These are phyloP conservation scores for Etia nguti DNA, from an alignment of 2,113 vertebrate species.

Conservation along the genomic window DNA sequence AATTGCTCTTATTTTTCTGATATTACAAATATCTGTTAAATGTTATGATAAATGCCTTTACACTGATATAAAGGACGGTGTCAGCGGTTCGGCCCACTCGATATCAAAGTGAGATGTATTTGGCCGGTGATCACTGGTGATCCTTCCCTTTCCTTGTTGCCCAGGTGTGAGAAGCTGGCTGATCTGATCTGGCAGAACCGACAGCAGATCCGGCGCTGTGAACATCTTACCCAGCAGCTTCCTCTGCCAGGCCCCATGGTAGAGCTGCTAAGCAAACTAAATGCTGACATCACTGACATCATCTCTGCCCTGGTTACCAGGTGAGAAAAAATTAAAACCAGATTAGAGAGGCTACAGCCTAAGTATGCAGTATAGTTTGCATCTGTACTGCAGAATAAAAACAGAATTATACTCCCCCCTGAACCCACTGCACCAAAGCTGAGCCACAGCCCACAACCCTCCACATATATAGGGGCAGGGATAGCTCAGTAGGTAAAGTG, in stretches of 20 bases:
- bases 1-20: background rate
- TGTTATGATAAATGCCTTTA: accelerated
- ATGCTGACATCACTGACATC: slow-evolving; percentile 87
- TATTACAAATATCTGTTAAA: background rate
- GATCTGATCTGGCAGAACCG: slow-evolving; percentile 96
- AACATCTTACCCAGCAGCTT: slow-evolving; percentile 91
- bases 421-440: too few relatives aligned
- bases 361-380: background rate
- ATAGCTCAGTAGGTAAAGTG: too few relatives aligned
- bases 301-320: slow-evolving; percentile 95
- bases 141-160: background rate
- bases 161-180: slow-evolving; percentile 93
- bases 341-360: background rate
- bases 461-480: too few relatives aligned
- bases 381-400: background rate
- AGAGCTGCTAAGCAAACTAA: slow-evolving; percentile 85
- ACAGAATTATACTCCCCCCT: too few relatives aligned
- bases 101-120: background rate
- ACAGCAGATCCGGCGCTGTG: slow-evolving; percentile 89
- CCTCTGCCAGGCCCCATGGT: slow-evolving; percentile 88
- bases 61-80: accelerated
- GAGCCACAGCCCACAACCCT: too few relatives aligned
- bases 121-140: background rate
- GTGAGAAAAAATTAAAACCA: slow-evolving; percentile 51
- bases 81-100: background rate